These are phyloP conservation scores for Cataglyphis livida DNA, from an alignment of 2,888 invertebrate genomes.

Conservation along the genomic window DNA sequence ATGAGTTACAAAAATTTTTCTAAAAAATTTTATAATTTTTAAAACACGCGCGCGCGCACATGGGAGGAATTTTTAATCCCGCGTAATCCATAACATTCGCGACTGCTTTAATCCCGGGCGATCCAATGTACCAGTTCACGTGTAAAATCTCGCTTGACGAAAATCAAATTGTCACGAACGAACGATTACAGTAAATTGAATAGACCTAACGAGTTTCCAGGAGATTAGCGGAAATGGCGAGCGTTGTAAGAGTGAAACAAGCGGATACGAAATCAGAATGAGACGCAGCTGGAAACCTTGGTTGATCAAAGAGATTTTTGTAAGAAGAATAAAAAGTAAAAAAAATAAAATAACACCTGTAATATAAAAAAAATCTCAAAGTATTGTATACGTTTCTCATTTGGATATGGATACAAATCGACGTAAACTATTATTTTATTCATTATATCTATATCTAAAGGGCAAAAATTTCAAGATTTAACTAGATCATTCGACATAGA, in stretches of 20 bases:
- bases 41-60: too few species aligned
- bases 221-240: constrained; percentile 62
- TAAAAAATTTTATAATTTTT: not conserved
- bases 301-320: not conserved
- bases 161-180: constrained; percentile 64
- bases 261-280: constrained; percentile 17
- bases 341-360: not conserved
- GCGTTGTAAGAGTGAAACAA: constrained; percentile 38
- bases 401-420: not conserved
- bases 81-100: not conserved
- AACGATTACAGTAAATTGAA: constrained; percentile 63
- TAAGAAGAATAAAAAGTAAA: not conserved
- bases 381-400: not conserved
- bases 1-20: not conserved
- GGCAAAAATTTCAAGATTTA: not conserved
- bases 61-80: not conserved
- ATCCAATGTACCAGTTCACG: not conserved
- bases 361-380: not conserved
- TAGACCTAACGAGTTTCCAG: constrained; percentile 60
- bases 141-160: constrained; percentile 41
- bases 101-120: constrained; percentile 4
- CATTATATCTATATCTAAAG: not conserved
- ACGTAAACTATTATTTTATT: not conserved
- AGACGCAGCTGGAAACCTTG: constrained; percentile 7
- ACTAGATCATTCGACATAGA: not conserved